These are phyloP conservation scores for Galaxias olidus DNA, from an alignment of 2,797 vertebrate species.

Conservation along the genomic window DNA sequence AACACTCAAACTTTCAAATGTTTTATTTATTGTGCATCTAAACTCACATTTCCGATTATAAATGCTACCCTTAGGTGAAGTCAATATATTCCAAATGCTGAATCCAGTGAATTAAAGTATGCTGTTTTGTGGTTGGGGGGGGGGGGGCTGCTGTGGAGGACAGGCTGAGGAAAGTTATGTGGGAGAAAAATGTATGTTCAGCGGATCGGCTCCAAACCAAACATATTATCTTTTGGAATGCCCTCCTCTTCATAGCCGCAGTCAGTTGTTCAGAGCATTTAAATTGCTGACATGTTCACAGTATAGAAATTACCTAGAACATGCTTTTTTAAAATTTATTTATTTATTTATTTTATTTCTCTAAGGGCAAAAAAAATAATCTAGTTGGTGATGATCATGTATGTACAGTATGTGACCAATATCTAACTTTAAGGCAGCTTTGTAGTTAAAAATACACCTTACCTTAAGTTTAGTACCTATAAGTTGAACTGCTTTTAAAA, in stretches of 20 bases:
- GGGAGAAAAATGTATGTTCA: constrained; percentile 78
- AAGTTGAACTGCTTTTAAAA: too few relatives aligned
- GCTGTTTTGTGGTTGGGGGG: constrained; percentile 45
- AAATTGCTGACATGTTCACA: constrained; percentile 75
- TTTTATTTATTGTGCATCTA: constrained; percentile 69
- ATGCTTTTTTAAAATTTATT: constrained; percentile 44
- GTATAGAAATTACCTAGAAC: constrained; percentile 62
- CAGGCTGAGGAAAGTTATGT: constrained; percentile 71
- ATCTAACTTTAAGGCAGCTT: too few relatives aligned
- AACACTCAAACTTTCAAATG: constrained; percentile 69
- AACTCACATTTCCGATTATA: constrained; percentile 70
- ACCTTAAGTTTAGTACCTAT: too few relatives aligned
- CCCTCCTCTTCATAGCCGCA: constrained; percentile 74
- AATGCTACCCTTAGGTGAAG: constrained; percentile 71
- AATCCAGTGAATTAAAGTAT: constrained; percentile 64
- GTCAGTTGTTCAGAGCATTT: constrained; percentile 72
- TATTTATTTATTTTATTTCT: too few relatives aligned
- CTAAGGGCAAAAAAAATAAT: constrained; percentile 55
- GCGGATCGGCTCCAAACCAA: constrained; percentile 74
- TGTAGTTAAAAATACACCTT: too few relatives aligned
- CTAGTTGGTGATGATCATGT: too few relatives aligned
- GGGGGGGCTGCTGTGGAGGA: constrained; percentile 52
- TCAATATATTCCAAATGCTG: constrained; percentile 71
- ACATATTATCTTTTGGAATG: constrained; percentile 75
- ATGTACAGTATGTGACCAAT: too few relatives aligned